A percentile compares a stretch with the other conserved stretches of the same genome.
phyloP scores from a whole-genome alignment of 1,140 invertebrate species.

The Drosophila tsacasi region DNA sequence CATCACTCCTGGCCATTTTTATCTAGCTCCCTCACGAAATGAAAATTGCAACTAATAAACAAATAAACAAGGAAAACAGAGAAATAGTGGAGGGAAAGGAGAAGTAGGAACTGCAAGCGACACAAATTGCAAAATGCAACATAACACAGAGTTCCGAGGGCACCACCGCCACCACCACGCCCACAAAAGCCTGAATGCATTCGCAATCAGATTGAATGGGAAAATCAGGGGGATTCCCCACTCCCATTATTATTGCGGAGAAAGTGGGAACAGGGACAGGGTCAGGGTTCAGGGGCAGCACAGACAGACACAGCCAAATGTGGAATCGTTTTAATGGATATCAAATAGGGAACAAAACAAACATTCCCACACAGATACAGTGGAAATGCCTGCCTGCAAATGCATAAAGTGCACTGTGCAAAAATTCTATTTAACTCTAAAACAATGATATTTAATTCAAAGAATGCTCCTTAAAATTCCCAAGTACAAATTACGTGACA shows the following conservation, averaged over 20 bases:
- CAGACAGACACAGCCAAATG: conserved; percentile 43
- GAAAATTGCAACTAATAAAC: conserved; percentile 80
- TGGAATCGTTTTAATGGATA: conserved; percentile 82
- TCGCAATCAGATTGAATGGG: conserved; percentile 64
- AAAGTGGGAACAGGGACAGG: conserved; percentile 18
- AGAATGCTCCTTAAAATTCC: neutral
- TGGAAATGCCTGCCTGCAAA: conserved; percentile 30
- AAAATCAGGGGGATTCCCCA: conserved; percentile 4
- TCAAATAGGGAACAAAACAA: conserved; percentile 72
- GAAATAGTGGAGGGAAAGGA: neutral
- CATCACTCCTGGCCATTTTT: neutral
- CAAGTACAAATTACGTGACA: neutral
- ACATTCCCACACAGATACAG: conserved; percentile 37
- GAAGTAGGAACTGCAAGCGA: conserved; percentile 60
- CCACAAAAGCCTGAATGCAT: conserved; percentile 52
- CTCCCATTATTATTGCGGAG: neutral
- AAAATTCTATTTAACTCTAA: neutral
- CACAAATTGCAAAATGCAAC: conserved; percentile 74
- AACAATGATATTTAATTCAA: neutral
- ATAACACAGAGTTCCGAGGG: conserved; percentile 19
- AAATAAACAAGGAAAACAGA: conserved; percentile 53
- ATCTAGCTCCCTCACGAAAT: conserved; percentile 27
- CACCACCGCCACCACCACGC: conserved; percentile 9
- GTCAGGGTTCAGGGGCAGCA: conserved; percentile 44
- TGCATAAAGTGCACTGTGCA: conserved; percentile 23